Conservation (phyloP, 2,888 invertebrate species). For the Cloeon dipterum region DNA sequence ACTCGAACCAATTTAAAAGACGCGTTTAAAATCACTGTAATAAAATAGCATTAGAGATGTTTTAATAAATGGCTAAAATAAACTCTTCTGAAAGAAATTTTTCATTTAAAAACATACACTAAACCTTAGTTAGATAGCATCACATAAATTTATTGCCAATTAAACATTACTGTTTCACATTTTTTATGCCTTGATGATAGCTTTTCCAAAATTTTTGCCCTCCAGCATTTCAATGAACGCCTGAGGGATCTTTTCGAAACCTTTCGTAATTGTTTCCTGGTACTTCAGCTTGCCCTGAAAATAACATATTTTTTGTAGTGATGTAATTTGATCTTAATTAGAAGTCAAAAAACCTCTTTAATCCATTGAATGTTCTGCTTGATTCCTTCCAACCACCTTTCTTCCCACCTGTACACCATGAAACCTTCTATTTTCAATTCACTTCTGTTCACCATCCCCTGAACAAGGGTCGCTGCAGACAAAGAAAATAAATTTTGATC, state of each 20-base stretch:
- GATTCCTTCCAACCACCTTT: conserved; percentile 37
- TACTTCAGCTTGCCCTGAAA: conserved; percentile 40
- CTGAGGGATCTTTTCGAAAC: conserved; percentile 48
- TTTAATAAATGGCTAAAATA: no score
- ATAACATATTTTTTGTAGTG: conserved; percentile 1
- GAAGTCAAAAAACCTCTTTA: no score
- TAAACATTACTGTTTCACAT: no score
- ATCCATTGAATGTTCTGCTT: conserved; percentile 37
- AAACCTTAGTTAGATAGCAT: no score
- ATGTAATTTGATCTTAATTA: not conserved
- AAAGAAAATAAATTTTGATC: no score
- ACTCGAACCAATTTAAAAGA: no score
- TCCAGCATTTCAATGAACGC: conserved; percentile 37
- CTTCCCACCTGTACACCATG: conserved; percentile 25
- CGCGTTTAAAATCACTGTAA: no score
- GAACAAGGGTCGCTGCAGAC: conserved; percentile 23
- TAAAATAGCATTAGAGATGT: no score
- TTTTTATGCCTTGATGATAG: conserved; percentile 35
- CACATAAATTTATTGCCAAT: not conserved
- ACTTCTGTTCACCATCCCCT: conserved; percentile 27
- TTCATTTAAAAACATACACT: no score
- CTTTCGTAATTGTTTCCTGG: conserved; percentile 41
- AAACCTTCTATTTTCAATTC: conserved; percentile 41
- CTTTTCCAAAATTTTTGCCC: conserved; percentile 48
- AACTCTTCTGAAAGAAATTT: no score